Evolutionary conservation across 2,797 vertebrate species (phyloP), one percentile per base, ranked within the genome.

Genomic region (Pipistrellus nathusii): DNA sequence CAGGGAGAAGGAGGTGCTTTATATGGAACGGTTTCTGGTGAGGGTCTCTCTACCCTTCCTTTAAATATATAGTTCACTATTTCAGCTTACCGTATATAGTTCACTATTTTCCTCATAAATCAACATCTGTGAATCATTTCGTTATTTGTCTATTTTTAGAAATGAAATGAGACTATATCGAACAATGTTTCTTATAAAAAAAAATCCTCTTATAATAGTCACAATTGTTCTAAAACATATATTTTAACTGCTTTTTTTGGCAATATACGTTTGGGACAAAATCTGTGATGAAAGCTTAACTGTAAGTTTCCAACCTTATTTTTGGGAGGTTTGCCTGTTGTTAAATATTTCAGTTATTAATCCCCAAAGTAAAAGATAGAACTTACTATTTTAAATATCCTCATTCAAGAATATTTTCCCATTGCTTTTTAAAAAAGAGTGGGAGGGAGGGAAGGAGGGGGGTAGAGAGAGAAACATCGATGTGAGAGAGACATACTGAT

Each of bases 151-250:
- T 83, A n/a, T 90, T 95, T 96, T 75, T 83, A 93, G 96, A 88
- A 10, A 23, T 53, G 35, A 97, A 97, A 94, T 90, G 41, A 94
- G 85, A 96, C 44, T 53, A 27, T 6, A 77, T 48, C 80, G 86
- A 97, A 97, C 85, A 95, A 95, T 95, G 72, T 53, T 88, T 90
- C 97, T 97, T 71, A 82, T 82, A 55, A 96, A 85, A 55, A 96
- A 85, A 73, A 89, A 3, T 32, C 51, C 1, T 96, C 84, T 94
- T 85, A 53, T 35, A 96, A 72, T 68, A 95, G 75, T 1, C 1
- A 35, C 44, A 87, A 88, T 82, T 82, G 46, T 83, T 93, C 86
- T 51, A 94, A 95, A 94, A 84, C 48, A 17, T 90, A 0, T 66
- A 93, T 95, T 86, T 32, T 71, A 73, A 82, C 21, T 84, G 32